Evolutionary conservation across 2,888 invertebrate species (phyloP), one percentile per base, ranked within the genome.

Genomic region (Muschampia plurimacula): DNA sequence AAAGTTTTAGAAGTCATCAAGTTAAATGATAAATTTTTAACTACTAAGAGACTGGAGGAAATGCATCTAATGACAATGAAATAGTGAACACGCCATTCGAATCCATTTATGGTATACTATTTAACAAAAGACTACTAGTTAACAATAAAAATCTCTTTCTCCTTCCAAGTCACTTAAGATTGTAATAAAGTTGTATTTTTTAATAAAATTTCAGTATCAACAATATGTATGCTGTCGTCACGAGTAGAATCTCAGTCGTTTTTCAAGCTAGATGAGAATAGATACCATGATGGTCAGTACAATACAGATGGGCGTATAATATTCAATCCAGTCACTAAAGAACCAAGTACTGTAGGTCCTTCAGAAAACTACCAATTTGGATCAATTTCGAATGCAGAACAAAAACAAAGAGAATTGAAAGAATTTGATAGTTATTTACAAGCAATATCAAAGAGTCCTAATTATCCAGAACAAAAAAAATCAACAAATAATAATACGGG

Each of bases 121-220:
- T 7, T 39, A 39, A 39, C 7, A 39, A 5, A 39, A 7, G 22
- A 22, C 22, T 22, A 22, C 22, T 1, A 22, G 22, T 22, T 22
- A 22, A 22, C 22, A 22, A 22, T 22, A 22, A 39, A 39, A 7
- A 39, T 7, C 39, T 39, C 6, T 39, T 39, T 39, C 39, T 6
- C 39, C 39, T 39, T 39, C 39, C 39, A 39, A 39, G 39, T 39
- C 39, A 7, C 6, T 6, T 39, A 39, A 39, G 39, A 41, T 9
- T 41, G 5, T 41, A 41, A 41, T 41, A 8, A n/a, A 13, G 8
- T 49, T 52, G 9, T 22, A 8, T 52, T 52, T 52, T 52, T 2
- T 52, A 15, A 15, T n/a, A 49, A 41, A 52, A 66, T 72, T 72
- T 41, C 71, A 72, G 71, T 41, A 2, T 10, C 60, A 62, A n/a